Base-by-base conservation (phyloP, 64 coral and sea anemone species). In the Platygyra sinensis region DNA sequence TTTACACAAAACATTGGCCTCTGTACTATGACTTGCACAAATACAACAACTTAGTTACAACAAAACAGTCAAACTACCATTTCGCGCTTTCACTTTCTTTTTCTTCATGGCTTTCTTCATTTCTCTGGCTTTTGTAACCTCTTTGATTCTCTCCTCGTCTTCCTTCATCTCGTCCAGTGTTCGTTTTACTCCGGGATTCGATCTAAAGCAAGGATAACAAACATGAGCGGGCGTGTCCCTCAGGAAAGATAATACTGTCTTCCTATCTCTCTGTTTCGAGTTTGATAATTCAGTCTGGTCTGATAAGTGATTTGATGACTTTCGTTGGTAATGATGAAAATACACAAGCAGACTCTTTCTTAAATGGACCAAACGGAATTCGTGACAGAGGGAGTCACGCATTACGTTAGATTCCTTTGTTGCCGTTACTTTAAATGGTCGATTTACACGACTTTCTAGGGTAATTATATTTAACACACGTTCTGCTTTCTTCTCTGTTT, bases 61-160 rank as follows among this genome's bases (percentile, higher is more conserved):
- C 4, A 69, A 69, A 69, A n/a, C 65, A 25, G 65, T 69, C 24
- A 69, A 39, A 3, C 20, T 51, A 85, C 81, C 81, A 42, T 60
- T 46, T 85, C 31, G 33, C 22, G 62, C 81, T 31, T 65, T 36
- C 10, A 85, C 81, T 85, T 85, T 85, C 63, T 85, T 30, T 85
- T 85, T 85, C 62, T 85, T 85, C 36, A 72, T 16, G n/a, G 81
- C 81, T 71, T 85, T 85, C 25, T 28, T 69, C 81, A 85, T 85
- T 51, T 85, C 18, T 31, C 81, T 24, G 38, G 71, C 10, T 71
- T 85, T 85, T 49, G 67, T 38, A 31, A 85, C 81, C 38, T 85
- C 81, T 28, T 85, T 72, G 32, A 12, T 6, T 51, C 81, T 69
- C 22, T 85, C 81, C 14, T 85, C 81, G 5, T 84, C 80, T 84